These are phyloP conservation scores for Didymodactylos carnosus DNA, from an alignment of 2,888 invertebrate genomes.

Conservation along the genomic window DNA sequence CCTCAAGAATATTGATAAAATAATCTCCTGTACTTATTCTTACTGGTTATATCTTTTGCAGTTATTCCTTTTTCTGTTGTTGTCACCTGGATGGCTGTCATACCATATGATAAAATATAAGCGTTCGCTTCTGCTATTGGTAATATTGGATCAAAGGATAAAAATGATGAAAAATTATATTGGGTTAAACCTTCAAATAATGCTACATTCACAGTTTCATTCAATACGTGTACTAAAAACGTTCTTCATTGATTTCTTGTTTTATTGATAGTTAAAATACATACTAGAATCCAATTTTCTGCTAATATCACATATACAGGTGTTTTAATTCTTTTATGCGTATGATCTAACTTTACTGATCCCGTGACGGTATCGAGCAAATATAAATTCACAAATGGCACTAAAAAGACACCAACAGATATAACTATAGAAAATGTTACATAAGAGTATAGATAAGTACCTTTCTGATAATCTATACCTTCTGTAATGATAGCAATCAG, in stretches of 20 bases:
- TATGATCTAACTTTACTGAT: conserved; percentile 57
- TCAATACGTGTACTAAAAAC: conserved; percentile 58
- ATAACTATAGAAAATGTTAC: too few relatives aligned
- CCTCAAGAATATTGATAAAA: too few relatives aligned
- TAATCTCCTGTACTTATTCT: too few relatives aligned
- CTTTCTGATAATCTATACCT: conserved; percentile 41
- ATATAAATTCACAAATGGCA: conserved; percentile 49
- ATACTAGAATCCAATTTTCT: conserved; percentile 73
- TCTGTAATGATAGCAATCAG: conserved; percentile 64
- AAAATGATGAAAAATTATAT: conserved; percentile 44
- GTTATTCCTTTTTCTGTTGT: conserved; percentile 77
- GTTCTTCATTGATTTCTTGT: background rate
- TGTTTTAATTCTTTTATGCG: conserved; percentile 61
- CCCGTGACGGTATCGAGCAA: conserved; percentile 78
- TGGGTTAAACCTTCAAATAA: conserved; percentile 76
- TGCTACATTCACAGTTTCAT: conserved; percentile 77
- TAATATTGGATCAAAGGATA: conserved; percentile 13
- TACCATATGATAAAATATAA: conserved; percentile 61
- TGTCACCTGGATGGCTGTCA: conserved; percentile 61
- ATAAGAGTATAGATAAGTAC: too few relatives aligned
- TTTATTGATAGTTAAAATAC: conserved; percentile 15
- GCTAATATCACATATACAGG: conserved; percentile 73
- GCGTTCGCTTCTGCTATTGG: conserved; percentile 56
- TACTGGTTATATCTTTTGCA: conserved; percentile 59
- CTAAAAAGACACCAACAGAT: too few relatives aligned